A percentile compares a stretch with the other conserved stretches of the same genome.
These are phyloP conservation scores for Koerneria pararmatus DNA, from an alignment of 2,888 invertebrate species.

Conservation along the genomic window DNA sequence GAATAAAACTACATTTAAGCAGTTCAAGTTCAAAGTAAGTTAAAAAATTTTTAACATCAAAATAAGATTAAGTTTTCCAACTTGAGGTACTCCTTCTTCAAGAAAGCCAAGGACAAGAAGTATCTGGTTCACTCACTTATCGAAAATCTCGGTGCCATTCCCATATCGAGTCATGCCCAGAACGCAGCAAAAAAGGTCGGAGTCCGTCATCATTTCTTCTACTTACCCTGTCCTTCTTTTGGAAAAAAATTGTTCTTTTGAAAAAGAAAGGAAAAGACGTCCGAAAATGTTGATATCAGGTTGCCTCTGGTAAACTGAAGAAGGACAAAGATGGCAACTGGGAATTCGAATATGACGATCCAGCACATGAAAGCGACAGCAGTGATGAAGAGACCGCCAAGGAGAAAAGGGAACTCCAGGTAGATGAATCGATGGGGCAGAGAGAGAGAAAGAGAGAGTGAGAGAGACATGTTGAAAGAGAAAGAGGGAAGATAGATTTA, in stretches of 20 bases:
- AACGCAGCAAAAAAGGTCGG: conserved; percentile 37
- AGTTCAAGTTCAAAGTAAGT: too few relatives aligned
- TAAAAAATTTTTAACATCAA: too few relatives aligned
- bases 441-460: not conserved
- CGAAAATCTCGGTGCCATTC: conserved; percentile 55
- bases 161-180: conserved; percentile 33
- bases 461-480: not conserved
- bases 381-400: conserved; percentile 22
- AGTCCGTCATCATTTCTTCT: too few relatives aligned
- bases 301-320: conserved; percentile 54
- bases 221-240: too few relatives aligned
- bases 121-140: conserved; percentile 59
- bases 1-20: too few relatives aligned
- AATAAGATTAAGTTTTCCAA: too few relatives aligned
- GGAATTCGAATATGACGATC: conserved; percentile 57
- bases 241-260: too few relatives aligned
- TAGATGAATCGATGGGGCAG: not conserved
- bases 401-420: conserved; percentile 2
- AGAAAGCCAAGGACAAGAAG: conserved; percentile 61
- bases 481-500: not conserved
- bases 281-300: too few relatives aligned
- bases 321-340: conserved; percentile 58
- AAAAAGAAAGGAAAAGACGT: too few relatives aligned
- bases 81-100: not conserved
- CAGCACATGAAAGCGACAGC: not conserved